Evolutionary conservation across 1,140 invertebrate genomes (phyloP).

Genomic region (Teleopsis dalmanni): DNA sequence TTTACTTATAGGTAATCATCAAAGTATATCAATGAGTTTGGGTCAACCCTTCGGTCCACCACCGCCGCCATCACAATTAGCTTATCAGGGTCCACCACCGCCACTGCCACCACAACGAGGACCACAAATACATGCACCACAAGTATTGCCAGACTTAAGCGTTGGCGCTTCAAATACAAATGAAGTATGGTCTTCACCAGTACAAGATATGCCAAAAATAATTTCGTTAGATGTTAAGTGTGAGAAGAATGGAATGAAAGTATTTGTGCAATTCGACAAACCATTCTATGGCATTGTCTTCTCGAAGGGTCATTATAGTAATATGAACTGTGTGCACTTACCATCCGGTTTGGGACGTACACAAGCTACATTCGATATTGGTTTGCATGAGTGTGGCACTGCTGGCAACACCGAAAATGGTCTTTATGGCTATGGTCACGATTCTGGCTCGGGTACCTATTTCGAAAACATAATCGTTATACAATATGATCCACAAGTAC

Average conservation of each 20-base stretch:
- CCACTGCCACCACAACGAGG: slow-evolving; percentile 52
- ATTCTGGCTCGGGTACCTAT: slow-evolving; percentile 81
- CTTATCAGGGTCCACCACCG: slow-evolving; percentile 61
- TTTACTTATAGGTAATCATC: slow-evolving; percentile 28
- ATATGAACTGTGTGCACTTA: slow-evolving; percentile 84
- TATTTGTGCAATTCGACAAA: slow-evolving; percentile 85
- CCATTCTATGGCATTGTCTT: slow-evolving; percentile 93
- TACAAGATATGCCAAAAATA: slow-evolving; percentile 84
- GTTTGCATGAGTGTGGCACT: slow-evolving; percentile 83
- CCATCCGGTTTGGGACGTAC: slow-evolving; percentile 77
- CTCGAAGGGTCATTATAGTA: slow-evolving; percentile 86
- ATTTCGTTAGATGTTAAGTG: slow-evolving; percentile 87
- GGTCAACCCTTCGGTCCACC: slow-evolving; percentile 46
- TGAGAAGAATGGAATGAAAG: slow-evolving; percentile 89
- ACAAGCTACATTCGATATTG: slow-evolving; percentile 84
- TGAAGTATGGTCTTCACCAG: slow-evolving; percentile 74
- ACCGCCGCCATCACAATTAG: slow-evolving; percentile 48
- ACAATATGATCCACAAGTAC: slow-evolving; percentile 90
- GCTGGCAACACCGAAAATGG: slow-evolving; percentile 85
- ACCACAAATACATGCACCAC: slow-evolving; percentile 25
- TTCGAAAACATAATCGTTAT: slow-evolving; percentile 93
- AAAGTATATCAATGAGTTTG: slow-evolving; percentile 35
- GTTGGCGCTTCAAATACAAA: slow-evolving; percentile 46
- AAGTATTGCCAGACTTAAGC: slow-evolving; percentile 31
- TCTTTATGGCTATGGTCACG: slow-evolving; percentile 71